These are phyloP conservation scores for Arenaria interpres DNA, from an alignment of 2,113 vertebrate species.

Conservation along the genomic window DNA sequence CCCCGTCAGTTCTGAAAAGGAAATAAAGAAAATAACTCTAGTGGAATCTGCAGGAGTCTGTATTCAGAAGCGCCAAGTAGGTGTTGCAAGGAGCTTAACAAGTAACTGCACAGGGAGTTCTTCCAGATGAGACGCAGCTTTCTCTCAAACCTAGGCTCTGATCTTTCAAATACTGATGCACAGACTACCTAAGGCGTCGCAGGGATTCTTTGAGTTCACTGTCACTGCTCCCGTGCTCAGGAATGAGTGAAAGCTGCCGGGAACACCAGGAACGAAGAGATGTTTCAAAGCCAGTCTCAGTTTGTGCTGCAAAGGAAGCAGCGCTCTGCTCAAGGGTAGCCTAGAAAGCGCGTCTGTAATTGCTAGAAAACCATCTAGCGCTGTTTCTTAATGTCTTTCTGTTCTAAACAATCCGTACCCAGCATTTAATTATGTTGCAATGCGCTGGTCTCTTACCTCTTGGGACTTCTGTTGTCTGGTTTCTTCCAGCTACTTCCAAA, in stretches of 20 bases:
- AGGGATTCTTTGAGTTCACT: not conserved
- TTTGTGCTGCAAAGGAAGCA: not conserved
- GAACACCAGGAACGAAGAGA: not conserved
- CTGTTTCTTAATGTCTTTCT: not conserved
- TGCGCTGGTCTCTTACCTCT: not conserved
- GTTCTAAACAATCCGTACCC: not conserved
- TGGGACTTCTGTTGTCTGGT: not conserved
- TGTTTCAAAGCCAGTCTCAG: not conserved
- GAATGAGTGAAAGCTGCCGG: not conserved
- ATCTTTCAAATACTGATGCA: not conserved
- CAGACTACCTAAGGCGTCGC: not conserved
- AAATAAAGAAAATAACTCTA: not conserved
- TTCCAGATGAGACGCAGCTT: not conserved
- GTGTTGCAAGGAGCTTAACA: not conserved
- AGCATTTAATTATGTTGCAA: not conserved
- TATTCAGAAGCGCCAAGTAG: not conserved
- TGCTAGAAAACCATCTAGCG: not conserved
- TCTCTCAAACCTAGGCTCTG: not conserved
- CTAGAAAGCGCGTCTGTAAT: not conserved
- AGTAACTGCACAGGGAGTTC: not conserved
- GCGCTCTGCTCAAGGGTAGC: not conserved
- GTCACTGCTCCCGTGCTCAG: not conserved
- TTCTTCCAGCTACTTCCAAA: not conserved
- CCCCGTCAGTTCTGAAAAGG: not conserved
- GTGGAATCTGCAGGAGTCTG: not conserved